Percentiles rank a stretch among this genome's conserved stretches.
Conservation (phyloP, 2,797 vertebrate genomes). For the Molossus alvarezi region DNA sequence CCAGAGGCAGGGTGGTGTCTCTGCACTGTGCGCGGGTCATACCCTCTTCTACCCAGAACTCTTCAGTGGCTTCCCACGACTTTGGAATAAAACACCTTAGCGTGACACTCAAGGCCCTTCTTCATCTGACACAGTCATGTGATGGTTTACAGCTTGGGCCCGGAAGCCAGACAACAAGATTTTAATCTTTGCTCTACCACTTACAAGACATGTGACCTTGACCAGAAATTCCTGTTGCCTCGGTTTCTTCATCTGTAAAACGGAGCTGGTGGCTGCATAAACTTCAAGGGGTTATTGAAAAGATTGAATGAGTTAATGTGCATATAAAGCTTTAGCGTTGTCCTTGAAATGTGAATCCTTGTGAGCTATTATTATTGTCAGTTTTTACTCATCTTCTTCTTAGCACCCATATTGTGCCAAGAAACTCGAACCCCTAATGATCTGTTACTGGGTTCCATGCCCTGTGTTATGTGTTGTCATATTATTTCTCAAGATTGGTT, state of each 20-base stretch:
- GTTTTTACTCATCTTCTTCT: slow-evolving; percentile 58
- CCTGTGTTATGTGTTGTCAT: background rate
- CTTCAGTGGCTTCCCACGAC: background rate
- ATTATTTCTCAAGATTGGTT: slow-evolving; percentile 9
- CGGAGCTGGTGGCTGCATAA: background rate
- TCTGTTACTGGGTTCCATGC: slow-evolving; percentile 3
- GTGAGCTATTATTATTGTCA: slow-evolving; percentile 1
- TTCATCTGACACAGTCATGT: background rate
- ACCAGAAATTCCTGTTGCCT: slow-evolving; percentile 48
- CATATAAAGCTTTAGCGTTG: background rate
- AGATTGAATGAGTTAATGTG: slow-evolving; percentile 22
- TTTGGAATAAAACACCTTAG: background rate
- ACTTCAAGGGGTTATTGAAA: background rate
- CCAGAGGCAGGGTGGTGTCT: background rate
- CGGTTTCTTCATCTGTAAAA: slow-evolving; percentile 48
- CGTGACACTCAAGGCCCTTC: background rate
- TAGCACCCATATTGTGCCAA: background rate
- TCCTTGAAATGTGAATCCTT: background rate
- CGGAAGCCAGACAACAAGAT: background rate
- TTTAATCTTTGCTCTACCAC: slow-evolving; percentile 27
- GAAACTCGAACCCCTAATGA: slow-evolving; percentile 30
- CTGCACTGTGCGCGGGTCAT: background rate
- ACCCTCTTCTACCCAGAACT: background rate
- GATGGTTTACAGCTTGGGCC: background rate
- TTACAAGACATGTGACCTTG: background rate